Base-by-base conservation (phyloP, 2,888 invertebrate genomes). In the Congeria kusceri region DNA sequence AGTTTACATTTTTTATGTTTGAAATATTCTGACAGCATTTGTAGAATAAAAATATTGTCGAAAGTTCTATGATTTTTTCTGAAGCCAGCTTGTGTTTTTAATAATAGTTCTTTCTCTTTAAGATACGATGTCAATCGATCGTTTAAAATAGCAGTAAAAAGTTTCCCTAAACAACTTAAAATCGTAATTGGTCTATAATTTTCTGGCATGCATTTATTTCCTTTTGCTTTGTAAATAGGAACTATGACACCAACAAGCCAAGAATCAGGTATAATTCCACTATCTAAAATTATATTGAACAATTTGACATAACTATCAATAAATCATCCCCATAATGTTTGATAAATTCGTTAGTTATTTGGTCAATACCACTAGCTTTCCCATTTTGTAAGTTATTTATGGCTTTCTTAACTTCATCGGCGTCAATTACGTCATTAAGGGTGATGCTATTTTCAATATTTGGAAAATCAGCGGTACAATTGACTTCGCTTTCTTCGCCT, bases 1-100 rank as follows among this genome's bases (percentile, higher is more conserved):
- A 74, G 47, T 46, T 69, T 78, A n/a, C 61, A 28, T 59, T 65
- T 65, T 28, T 61, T 53, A 29, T n/a, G 25, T 20, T 56, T 47
- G 9, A 7, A 59, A 29, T 32, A 67, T 57, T 64, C 13, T 20
- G 49, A 5, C 49, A 49, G 15, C 49, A 49, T 4, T 49, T 49
- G 49, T 20, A 49, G 15, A 5, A 49, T 20, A 49, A 49, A 49
- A 49, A 9, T 49, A 49, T 18, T 49, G 15, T 49, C 49, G 4
- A 20, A 18, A 49, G 49, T 20, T 4, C 49, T 49, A 49, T 49
- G 49, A 9, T 49, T 49, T 49, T 20, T 18, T 49, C 49, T 49
- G 15, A 49, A 49, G 15, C 49, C 49, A 9, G 49, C 49, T 9
- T 49, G 49, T 3, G 4, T 49, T 49, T 49, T 49, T 9, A 49